A percentile compares a stretch with the other conserved stretches of the same genome.
Conservation (phyloP, 2,113 vertebrate genomes). For the Entomyzon cyanotis region DNA sequence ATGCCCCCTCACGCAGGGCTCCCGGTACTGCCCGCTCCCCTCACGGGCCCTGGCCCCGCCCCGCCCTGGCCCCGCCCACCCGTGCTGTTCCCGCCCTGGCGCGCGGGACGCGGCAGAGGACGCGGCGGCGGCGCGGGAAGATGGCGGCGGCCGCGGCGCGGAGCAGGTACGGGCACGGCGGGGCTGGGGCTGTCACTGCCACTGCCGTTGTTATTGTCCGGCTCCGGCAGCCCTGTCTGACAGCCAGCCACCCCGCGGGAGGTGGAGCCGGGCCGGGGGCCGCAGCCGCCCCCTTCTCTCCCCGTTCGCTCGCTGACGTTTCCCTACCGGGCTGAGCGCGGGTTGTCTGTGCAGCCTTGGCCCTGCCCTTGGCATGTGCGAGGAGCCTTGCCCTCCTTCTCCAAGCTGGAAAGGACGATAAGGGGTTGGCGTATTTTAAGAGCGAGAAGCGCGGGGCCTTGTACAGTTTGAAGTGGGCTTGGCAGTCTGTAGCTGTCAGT, state of each 20-base stretch:
- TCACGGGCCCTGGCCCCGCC: not conserved
- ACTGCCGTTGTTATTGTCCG: not conserved
- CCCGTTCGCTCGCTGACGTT: not conserved
- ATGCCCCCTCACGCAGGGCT: rapidly evolving
- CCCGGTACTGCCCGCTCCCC: not conserved
- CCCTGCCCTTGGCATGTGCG: not conserved
- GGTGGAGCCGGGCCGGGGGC: not conserved
- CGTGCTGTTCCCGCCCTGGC: not conserved
- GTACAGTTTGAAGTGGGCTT: rapidly evolving
- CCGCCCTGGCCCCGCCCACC: not conserved
- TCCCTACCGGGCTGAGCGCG: rapidly evolving
- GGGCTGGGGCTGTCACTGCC: not conserved
- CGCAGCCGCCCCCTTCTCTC: not conserved
- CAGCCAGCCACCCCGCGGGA: not conserved
- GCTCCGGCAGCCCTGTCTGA: not conserved
- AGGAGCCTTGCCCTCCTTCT: not conserved
- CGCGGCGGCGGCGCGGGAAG: not conserved
- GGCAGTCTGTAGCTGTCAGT: not conserved
- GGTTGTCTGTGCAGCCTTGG: not conserved
- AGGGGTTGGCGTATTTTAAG: not conserved
- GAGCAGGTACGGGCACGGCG: conserved; percentile 43
- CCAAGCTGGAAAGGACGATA: not conserved
- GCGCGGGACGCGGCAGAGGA: not conserved
- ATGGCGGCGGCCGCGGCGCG: conserved; percentile 62
- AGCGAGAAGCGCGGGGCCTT: not conserved